Conservation (phyloP, 2,113 vertebrate species). For the Entelurus aequoreus region DNA sequence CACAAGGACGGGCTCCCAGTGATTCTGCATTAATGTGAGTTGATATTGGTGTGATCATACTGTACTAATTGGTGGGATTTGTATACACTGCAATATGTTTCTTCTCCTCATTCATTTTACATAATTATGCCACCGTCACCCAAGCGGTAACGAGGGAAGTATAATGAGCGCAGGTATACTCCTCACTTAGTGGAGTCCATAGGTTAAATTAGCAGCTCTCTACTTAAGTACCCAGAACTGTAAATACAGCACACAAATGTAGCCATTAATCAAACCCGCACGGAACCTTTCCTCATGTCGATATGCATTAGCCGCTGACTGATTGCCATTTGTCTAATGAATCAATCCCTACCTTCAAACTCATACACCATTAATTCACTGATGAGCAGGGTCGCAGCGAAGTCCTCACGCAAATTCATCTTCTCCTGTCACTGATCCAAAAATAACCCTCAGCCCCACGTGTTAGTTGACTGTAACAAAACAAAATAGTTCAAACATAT, state of each 20-base stretch:
- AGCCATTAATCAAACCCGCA: constrained; percentile 68
- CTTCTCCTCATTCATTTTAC: no score
- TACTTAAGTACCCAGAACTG: constrained; percentile 41
- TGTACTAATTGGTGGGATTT: no score
- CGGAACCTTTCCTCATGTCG: constrained; percentile 66
- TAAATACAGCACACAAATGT: constrained; percentile 64
- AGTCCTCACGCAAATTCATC: constrained; percentile 48
- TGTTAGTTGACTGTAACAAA: constrained; percentile 15
- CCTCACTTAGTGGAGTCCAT: constrained; percentile 18
- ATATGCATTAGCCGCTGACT: constrained; percentile 73
- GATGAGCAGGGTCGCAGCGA: constrained; percentile 50
- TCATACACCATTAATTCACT: constrained; percentile 59
- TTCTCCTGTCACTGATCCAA: constrained; percentile 39
- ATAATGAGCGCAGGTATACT: constrained; percentile 23
- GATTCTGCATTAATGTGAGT: no score
- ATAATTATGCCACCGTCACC: no score
- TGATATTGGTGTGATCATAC: no score
- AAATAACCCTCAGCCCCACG: constrained; percentile 30
- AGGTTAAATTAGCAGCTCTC: constrained; percentile 47
- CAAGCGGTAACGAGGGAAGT: neutral
- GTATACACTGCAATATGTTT: no score
- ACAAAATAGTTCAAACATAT: neutral
- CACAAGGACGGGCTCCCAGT: no score
- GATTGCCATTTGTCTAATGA: constrained; percentile 72
- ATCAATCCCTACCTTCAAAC: constrained; percentile 66